Evolutionary conservation across 2,113 vertebrate species (phyloP).

Genomic region (Eira barbara): DNA sequence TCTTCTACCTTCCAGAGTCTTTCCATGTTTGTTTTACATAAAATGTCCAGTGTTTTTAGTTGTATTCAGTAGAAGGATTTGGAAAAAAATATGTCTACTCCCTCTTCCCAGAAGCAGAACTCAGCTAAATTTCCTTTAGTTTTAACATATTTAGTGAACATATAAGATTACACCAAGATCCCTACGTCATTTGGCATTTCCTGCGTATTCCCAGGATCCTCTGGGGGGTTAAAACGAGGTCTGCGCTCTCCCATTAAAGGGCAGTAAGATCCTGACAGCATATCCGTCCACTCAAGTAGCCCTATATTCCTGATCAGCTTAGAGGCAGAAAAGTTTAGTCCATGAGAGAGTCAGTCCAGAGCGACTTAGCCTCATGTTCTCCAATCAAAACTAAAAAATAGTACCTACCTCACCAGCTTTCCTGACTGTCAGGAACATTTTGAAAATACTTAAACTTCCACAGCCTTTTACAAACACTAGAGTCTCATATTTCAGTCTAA

Average conservation of each 20-base stretch:
- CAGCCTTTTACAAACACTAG: neutral
- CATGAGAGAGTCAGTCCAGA: neutral
- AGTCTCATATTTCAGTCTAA: neutral
- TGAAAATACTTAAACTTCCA: slow-evolving; percentile 26
- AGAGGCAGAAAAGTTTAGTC: neutral
- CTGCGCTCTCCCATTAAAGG: neutral
- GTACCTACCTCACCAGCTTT: neutral
- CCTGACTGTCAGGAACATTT: neutral
- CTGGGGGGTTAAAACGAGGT: neutral
- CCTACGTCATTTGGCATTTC: neutral
- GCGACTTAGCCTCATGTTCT: neutral
- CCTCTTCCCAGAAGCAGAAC: neutral
- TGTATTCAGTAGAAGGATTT: neutral
- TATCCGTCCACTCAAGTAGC: neutral
- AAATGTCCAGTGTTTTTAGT: neutral
- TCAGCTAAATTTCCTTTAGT: neutral
- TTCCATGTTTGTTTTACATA: neutral
- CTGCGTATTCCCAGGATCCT: neutral
- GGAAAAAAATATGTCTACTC: neutral
- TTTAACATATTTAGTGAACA: neutral
- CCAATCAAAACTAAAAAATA: neutral
- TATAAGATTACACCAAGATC: neutral
- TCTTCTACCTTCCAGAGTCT: neutral
- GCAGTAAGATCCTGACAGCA: neutral
- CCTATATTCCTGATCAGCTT: neutral